These are phyloP conservation scores for Collichthys lucidus DNA, from an alignment of 2,113 vertebrate species.

Conservation along the genomic window DNA sequence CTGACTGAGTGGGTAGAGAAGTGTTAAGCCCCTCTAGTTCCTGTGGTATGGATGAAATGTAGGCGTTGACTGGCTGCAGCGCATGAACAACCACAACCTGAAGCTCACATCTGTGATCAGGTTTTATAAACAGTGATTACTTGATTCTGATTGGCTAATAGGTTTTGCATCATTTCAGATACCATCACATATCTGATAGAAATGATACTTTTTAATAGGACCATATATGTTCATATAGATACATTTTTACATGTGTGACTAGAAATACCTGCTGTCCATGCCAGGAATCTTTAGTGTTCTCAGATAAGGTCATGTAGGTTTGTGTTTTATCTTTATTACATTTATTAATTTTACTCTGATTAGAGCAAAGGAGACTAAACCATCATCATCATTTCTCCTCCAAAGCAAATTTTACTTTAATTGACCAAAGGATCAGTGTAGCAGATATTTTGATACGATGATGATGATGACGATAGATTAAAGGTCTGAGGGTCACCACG, in stretches of 20 bases:
- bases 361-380: neutral
- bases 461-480: too few relatives aligned
- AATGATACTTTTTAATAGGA: too few relatives aligned
- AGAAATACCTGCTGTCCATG: too few relatives aligned
- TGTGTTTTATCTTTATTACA: too few relatives aligned
- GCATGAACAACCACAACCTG: slow-evolving; percentile 13
- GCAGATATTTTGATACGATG: neutral
- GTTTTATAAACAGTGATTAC: slow-evolving; percentile 4
- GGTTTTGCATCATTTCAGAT: neutral
- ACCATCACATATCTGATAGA: too few relatives aligned
- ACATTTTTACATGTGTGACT: too few relatives aligned
- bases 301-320: too few relatives aligned
- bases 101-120: slow-evolving; percentile 3
- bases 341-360: neutral
- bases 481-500: too few relatives aligned
- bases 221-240: too few relatives aligned
- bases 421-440: neutral
- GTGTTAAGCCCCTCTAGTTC: slow-evolving; percentile 52
- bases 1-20: slow-evolving; percentile 55
- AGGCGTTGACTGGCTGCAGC: slow-evolving; percentile 36
- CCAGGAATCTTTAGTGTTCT: too few relatives aligned
- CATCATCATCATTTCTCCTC: neutral
- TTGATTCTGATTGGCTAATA: neutral
- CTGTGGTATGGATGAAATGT: slow-evolving; percentile 40
- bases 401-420: neutral